Percentiles rank a stretch among this genome's conserved stretches.
Evolutionary conservation across 2,797 vertebrate species (phyloP).

Genomic region (Tragopan temminckii): DNA sequence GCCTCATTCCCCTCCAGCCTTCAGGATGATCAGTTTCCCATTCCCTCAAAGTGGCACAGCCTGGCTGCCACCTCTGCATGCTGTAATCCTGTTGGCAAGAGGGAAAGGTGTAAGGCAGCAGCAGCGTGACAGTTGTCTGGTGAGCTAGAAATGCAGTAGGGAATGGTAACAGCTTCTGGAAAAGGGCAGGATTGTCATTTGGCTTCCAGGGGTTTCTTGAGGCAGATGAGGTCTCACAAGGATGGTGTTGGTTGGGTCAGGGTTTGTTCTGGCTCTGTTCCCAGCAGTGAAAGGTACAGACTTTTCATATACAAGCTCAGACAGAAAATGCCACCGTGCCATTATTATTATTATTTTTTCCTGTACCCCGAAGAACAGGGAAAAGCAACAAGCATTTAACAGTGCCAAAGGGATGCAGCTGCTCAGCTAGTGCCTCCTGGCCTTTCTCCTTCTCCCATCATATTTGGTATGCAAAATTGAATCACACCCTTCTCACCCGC

Average conservation of each 20-base stretch:
- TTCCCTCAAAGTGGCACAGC: rapidly evolving
- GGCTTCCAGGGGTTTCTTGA: not conserved
- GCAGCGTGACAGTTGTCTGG: not conserved
- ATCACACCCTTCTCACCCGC: slow-evolving; percentile 11
- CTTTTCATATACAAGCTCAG: not conserved
- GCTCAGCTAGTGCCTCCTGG: slow-evolving; percentile 25
- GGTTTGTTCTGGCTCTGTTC: slow-evolving; percentile 39
- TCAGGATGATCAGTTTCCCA: not conserved
- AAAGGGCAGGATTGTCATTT: not conserved
- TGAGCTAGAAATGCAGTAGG: not conserved
- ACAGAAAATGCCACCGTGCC: slow-evolving; percentile 31
- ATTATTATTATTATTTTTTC: not conserved
- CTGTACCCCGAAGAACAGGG: not conserved
- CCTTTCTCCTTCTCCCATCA: slow-evolving; percentile 32
- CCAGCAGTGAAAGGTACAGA: not conserved
- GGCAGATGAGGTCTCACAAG: not conserved
- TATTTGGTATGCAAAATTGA: slow-evolving; percentile 39
- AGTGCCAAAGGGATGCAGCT: slow-evolving; percentile 30
- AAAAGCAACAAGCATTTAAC: not conserved
- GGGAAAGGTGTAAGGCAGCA: not conserved
- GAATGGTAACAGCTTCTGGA: not conserved
- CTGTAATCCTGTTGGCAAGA: not conserved
- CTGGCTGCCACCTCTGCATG: not conserved
- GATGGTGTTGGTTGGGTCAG: not conserved
- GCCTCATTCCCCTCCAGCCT: not conserved